Evolutionary conservation across 1,140 invertebrate species (phyloP), one percentile per base, ranked within the genome.

Genomic region (Leptestheria dahalacensis): DNA sequence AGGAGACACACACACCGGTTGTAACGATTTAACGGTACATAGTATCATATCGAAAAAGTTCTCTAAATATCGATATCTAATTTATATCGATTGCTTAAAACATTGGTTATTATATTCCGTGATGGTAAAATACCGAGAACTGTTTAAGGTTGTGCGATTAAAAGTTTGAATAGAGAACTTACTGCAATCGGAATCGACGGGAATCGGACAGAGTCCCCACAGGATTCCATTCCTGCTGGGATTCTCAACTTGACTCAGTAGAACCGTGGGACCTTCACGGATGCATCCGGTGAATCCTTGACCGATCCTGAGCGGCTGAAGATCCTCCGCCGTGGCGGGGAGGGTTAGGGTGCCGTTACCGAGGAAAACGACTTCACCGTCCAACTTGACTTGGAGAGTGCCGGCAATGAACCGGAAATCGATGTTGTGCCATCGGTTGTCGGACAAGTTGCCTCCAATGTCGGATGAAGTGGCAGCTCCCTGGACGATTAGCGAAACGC

Each of bases 361-460:
- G 49, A 11, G 25, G 1, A 24, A 23, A 23, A 60, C 58, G 6
- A 60, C 28, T 1, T 2, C 23, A 20, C 48, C 58, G 2, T 50
- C 58, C 11, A 50, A n/a, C 20, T 28, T 57, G 29, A 60, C 25
- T 28, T 60, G 58, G 0, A 60, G 49, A 26, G 48, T 33, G 11
- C 48, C 58, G 11, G 28, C 18, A 21, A 26, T 12, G 4, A 51
- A 60, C 12, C 24, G 20, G 2, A 60, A 21, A 6, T 60, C 58
- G 23, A 60, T 49, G n/a, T 60, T 28, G 28, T 60, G 58, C 58
- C 58, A 60, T 6, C 48, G 28, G 26, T 60, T 60, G 50, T 60
- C 58, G 49, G 48, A 23, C 21, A 60, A 26, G 28, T 48, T 49
- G 10, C 26, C 24, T n/a, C 58, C 58, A 21, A 49, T 26, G 9